A percentile compares a stretch with the other conserved stretches of the same genome.
Evolutionary conservation across 2,888 invertebrate genomes (phyloP).

Genomic region (Napeogenes sylphis): DNA sequence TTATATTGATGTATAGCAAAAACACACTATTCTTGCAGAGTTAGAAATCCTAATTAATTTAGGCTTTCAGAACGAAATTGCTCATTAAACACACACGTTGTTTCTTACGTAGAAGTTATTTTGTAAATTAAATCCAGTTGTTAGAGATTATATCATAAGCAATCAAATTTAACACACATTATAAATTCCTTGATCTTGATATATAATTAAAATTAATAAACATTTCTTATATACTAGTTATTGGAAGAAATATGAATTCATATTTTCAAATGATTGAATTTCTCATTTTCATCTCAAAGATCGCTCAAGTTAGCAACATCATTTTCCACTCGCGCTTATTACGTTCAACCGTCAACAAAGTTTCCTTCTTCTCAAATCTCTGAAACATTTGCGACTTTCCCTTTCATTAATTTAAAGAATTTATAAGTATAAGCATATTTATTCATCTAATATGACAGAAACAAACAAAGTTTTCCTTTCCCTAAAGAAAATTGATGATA

Average conservation of each 20-base stretch:
- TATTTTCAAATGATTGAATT: neutral
- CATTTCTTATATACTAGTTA: no score
- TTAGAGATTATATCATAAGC: no score
- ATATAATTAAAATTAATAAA: no score
- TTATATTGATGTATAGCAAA: neutral
- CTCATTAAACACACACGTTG: constrained; percentile 1
- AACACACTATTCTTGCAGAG: neutral
- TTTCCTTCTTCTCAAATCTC: constrained; percentile 15
- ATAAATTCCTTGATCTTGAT: no score
- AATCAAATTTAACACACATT: no score
- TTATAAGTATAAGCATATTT: neutral
- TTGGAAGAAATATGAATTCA: neutral
- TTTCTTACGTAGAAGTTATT: neutral
- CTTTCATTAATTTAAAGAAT: constrained; percentile 15
- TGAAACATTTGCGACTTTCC: constrained; percentile 14
- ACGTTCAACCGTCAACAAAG: constrained; percentile 17
- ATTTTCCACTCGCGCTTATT: constrained; percentile 15
- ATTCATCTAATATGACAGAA: neutral
- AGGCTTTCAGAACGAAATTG: neutral
- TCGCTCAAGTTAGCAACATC: neutral
- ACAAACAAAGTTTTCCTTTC: neutral
- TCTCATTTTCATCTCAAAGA: neutral
- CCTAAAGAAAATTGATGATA: neutral
- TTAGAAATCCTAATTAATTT: constrained; percentile 4
- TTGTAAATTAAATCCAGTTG: neutral